Base-by-base conservation (phyloP, 2,888 invertebrate species). In the Seira musarum region DNA sequence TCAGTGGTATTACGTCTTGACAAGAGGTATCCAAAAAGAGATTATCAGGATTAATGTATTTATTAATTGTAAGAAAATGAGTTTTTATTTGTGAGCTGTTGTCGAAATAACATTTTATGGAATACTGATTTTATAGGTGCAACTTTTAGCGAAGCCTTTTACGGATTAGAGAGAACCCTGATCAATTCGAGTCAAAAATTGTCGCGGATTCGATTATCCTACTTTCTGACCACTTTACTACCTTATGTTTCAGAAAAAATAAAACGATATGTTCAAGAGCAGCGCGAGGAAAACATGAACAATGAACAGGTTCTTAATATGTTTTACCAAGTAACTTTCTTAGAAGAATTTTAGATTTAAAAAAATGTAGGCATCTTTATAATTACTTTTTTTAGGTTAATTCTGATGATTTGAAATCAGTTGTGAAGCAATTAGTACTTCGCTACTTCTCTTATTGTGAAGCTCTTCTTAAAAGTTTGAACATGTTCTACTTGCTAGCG, bases 121-220 rank as follows among this genome's bases (percentile, higher is more conserved):
- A 65, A 24, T 65, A n/a, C n/a, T n/a, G 40, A 70, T 60, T 22
- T 57, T 73, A n/a, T 30, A 85, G 85, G 85, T 21, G 85, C 82
- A 10, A 85, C 85, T 5, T 68, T 85, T 3, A 80, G 80, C 60
- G 85, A 85, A 78, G 81, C 85, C 10, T 85, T 85, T 71, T 85
- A 84, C 46, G 85, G 85, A 1, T 57, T 85, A 13, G 83, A 85
- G 75, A 81, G 85, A 70, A 71, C 75, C 1, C 49, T 82, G 0
- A 21, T 61, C 22, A 40, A 22, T 8, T n/a, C 24, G 1, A 30
- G 57, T 1, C 60, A 71, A 2, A 77, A 71, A 22, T 21, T 82
- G n/a, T 17, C 25, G 0, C 74, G 80, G 10, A 61, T 83, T 35
- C 3, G 80, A n/a, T 10, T 79, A 2, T 75, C 80, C 0, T 83